Evolutionary conservation across 1,140 invertebrate genomes (phyloP).

Genomic region (Pantala flavescens): DNA sequence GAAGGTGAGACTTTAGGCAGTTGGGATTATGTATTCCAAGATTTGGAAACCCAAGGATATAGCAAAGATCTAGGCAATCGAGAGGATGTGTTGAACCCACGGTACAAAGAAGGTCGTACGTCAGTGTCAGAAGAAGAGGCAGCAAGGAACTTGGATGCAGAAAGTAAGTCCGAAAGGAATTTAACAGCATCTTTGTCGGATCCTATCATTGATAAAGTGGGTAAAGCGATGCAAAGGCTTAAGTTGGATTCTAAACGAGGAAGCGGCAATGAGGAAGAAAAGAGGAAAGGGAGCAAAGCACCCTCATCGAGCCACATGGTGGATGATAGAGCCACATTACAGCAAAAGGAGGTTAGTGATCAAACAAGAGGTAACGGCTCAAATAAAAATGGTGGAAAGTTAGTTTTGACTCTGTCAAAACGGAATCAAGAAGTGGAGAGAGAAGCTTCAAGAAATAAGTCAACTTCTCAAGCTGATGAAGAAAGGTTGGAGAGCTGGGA

Average conservation of each 20-base stretch:
- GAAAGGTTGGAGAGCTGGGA: constrained; percentile 44
- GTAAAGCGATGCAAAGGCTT: neutral
- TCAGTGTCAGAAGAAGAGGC: neutral
- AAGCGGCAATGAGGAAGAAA: neutral
- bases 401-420: neutral
- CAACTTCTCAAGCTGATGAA: constrained; percentile 1
- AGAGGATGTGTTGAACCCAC: constrained; percentile 44
- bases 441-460: neutral
- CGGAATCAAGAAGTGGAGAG: neutral
- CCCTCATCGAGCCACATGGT: neutral
- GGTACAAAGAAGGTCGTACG: constrained; percentile 12
- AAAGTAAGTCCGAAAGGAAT: neutral
- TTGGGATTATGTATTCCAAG: constrained; percentile 69
- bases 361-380: neutral
- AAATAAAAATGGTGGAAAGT: neutral
- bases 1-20: constrained; percentile 53
- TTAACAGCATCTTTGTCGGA: neutral
- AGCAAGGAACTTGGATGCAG: neutral
- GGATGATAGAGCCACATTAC: neutral
- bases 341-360: neutral
- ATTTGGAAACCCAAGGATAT: constrained; percentile 60
- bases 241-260: neutral
- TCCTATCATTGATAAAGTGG: constrained; percentile 5
- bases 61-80: constrained; percentile 53
- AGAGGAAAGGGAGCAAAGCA: neutral